Conservation (phyloP, 2,888 invertebrate species). For the Ellobium chinense region DNA sequence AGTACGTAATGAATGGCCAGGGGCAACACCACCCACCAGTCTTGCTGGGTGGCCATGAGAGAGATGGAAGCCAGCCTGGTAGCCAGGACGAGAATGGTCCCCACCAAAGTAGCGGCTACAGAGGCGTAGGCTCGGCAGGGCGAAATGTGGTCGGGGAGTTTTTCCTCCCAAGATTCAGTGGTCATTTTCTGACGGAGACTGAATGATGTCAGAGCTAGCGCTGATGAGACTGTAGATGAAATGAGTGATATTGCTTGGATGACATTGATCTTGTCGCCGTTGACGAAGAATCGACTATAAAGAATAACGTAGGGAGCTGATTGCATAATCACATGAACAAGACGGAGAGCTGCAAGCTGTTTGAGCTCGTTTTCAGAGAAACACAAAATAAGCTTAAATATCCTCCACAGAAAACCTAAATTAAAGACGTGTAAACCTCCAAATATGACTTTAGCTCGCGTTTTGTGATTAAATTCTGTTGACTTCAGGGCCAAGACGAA, state of each 20-base stretch:
- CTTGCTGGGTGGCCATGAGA: slow-evolving; percentile 37
- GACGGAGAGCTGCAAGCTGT: slow-evolving; percentile 59
- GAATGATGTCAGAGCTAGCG: slow-evolving; percentile 45
- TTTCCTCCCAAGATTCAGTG: neutral
- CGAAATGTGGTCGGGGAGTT: neutral
- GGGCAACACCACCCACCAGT: slow-evolving; percentile 37
- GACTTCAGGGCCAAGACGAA: slow-evolving; percentile 50
- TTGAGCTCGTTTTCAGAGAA: slow-evolving; percentile 60
- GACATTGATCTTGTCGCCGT: neutral
- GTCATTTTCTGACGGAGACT: slow-evolving; percentile 37
- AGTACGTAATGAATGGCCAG: slow-evolving; percentile 36
- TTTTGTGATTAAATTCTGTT: slow-evolving; percentile 55
- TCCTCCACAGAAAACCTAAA: slow-evolving; percentile 65
- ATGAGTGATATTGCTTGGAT: slow-evolving; percentile 40
- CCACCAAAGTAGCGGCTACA: slow-evolving; percentile 21
- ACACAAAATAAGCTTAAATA: slow-evolving; percentile 57
- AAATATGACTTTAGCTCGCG: slow-evolving; percentile 55
- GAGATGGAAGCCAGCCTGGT: slow-evolving; percentile 37
- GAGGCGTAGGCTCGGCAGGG: neutral
- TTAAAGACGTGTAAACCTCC: slow-evolving; percentile 60
- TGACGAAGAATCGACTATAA: slow-evolving; percentile 15
- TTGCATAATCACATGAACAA: slow-evolving; percentile 62
- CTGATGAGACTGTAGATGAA: slow-evolving; percentile 39
- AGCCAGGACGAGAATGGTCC: slow-evolving; percentile 37
- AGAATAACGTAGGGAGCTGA: slow-evolving; percentile 57